Conservation (phyloP, 1,140 invertebrate species). For the Magallana angulata region DNA sequence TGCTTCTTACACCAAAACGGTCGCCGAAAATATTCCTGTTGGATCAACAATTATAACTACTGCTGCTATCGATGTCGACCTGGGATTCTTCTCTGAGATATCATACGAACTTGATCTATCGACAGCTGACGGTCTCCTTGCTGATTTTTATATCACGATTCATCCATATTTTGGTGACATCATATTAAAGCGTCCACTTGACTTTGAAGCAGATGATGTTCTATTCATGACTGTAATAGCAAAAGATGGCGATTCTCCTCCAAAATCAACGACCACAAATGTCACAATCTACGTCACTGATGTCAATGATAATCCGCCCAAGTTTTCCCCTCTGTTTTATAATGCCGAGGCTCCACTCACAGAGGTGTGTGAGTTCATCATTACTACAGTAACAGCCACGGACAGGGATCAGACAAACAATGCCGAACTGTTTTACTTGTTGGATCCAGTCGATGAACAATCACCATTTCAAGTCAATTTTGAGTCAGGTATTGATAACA, state of each 20-base stretch:
- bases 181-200: slow-evolving; percentile 30
- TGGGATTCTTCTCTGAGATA: slow-evolving; percentile 87
- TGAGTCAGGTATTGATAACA: neutral
- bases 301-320: slow-evolving; percentile 58
- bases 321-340: slow-evolving; percentile 64
- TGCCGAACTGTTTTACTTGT: slow-evolving; percentile 64
- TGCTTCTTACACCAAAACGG: slow-evolving; percentile 79
- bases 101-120: slow-evolving; percentile 85
- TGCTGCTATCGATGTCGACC: slow-evolving; percentile 88
- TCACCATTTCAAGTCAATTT: neutral
- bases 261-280: slow-evolving; percentile 56
- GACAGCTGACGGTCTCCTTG: slow-evolving; percentile 80
- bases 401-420: slow-evolving; percentile 67
- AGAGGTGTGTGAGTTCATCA: slow-evolving; percentile 59
- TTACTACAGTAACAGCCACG: slow-evolving; percentile 64
- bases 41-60: slow-evolving; percentile 81
- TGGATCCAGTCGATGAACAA: slow-evolving; percentile 56
- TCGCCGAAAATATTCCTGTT: slow-evolving; percentile 79
- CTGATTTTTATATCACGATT: slow-evolving; percentile 46
- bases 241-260: slow-evolving; percentile 57
- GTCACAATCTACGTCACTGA: slow-evolving; percentile 57
- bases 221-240: slow-evolving; percentile 56
- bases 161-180: slow-evolving; percentile 45
- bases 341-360: slow-evolving; percentile 67
- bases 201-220: slow-evolving; percentile 44